A percentile compares a stretch with the other conserved stretches of the same genome.
Conservation (phyloP, 2,888 invertebrate species). For the Gari tellinella region DNA sequence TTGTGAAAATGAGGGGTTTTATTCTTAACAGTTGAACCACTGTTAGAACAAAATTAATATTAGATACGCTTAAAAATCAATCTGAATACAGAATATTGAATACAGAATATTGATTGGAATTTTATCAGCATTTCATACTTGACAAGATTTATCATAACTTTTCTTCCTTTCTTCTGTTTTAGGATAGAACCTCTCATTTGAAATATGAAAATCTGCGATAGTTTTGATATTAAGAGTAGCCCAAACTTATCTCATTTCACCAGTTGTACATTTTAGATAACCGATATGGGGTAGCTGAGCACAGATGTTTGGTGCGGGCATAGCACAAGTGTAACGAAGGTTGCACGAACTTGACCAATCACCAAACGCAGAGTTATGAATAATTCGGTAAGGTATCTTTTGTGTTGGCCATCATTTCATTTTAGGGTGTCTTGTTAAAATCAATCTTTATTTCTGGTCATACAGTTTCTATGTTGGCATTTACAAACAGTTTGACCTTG, state of each 20-base stretch:
- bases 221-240: neutral
- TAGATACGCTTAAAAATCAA: too few relatives aligned
- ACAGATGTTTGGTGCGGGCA: constrained; percentile 13
- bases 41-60: too few relatives aligned
- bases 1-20: too few relatives aligned
- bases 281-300: constrained; percentile 10
- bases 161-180: neutral
- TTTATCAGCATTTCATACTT: too few relatives aligned
- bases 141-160: too few relatives aligned
- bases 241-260: constrained; percentile 39
- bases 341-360: constrained; percentile 36
- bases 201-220: neutral
- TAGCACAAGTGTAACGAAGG: constrained; percentile 16
- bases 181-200: neutral
- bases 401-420: constrained; percentile 14
- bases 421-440: too few relatives aligned
- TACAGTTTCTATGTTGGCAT: too few relatives aligned
- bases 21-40: too few relatives aligned
- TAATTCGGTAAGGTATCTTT: constrained; percentile 55
- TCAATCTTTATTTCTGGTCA: too few relatives aligned
- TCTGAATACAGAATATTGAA: too few relatives aligned
- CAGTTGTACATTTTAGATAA: constrained; percentile 58
- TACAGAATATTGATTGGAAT: too few relatives aligned
- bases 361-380: constrained; percentile 15
- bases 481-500: too few relatives aligned